Evolutionary conservation across 2,888 invertebrate genomes (phyloP), one percentile per base, ranked within the genome.

Genomic region (Brachycybe producta): DNA sequence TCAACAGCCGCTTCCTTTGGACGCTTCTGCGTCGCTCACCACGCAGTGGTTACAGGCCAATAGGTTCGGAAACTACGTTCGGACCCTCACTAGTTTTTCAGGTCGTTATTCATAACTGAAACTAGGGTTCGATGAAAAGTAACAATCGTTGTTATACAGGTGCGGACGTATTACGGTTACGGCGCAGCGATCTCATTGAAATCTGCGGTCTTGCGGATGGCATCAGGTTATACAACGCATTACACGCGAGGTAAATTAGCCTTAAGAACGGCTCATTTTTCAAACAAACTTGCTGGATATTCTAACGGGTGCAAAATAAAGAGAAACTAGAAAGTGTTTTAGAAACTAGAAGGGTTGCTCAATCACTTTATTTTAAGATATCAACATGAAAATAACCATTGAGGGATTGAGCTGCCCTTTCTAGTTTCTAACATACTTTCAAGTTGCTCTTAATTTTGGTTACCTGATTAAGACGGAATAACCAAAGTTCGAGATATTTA

Each of bases 141-240:
- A n/a, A n/a, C n/a, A n/a, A n/a, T n/a, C 35, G 21, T 11, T 36
- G 3, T 27, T 11, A n/a, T 47, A 15, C 11, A 54, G 56, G 87
- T 17, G 76, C 85, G 19, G 94, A 95, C 69, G 75, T 95, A 63
- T 72, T 94, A 58, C 79, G 90, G 66, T 73, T 94, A 66, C 82
- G 85, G 0, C 78, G 90, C 39, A 88, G 91, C 55, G 94, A 95
- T 69, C 73, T 94, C 35, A 86, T 92, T 51, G 86, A 92, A 70
- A 88, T 95, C 52, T 92, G 91, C 67, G 92, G 92, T 0, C 73
- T 91, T 53, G 84, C 90, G 32, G 92, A 94, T 66, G 95, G 94
- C 3, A 92, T 94, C 52, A 78, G 94, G 57, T 76, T 94, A 53
- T 90, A 80, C 70, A 94, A 94, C 67, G 83, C 85, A 28, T 70